Base-by-base conservation (phyloP, 2,113 vertebrate species). In the Okapia johnstoni region DNA sequence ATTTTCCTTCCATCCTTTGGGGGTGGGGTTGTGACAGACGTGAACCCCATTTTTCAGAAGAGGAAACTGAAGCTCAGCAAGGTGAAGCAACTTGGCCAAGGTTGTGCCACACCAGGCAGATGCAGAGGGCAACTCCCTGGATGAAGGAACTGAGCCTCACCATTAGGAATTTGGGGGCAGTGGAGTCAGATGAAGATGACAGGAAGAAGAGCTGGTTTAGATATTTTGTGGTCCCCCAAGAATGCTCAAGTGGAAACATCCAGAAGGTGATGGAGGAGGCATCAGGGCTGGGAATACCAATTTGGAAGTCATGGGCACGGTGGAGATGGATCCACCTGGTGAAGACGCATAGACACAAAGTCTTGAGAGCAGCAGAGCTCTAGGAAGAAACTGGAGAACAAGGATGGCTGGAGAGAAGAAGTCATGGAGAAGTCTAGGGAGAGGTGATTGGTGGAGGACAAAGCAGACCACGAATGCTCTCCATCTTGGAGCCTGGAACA, bases 11-110 rank as follows among this genome's bases (percentile, higher is more conserved):
- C 36, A 1, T 63, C 60, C 28, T 89, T 77, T 70, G 15, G 28
- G 48, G n/a, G 48, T 13, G 87, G 43, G 52, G 43, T 23, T 55
- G 21, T 40, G 77, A 17, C 36, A 84, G 88, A 33, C 43, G 33
- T 63, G 54, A 91, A 9, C 48, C 48, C 54, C 7, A 0, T 40
- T 86, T 89, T 84, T 6, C 16, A 63, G 77, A 90, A 87, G 73
- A 83, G 30, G 88, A 94, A 93, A 83, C 84, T 21, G 10, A 80
- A 57, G 91, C n/a, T 94, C 26, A 80, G 12, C 9, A 40, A 89
- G 61, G 9, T 9, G 1, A 81, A 92, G 57, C 46, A n/a, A 13
- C 26, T 43, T 76, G 73, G 79, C 16, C 52, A 28, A 23, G 26
- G 21, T 14, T 33, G 36, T 76, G 55, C 66, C 36, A 43, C 7